Conservation (phyloP, 2,888 invertebrate species). For the Morinoia aosen region DNA sequence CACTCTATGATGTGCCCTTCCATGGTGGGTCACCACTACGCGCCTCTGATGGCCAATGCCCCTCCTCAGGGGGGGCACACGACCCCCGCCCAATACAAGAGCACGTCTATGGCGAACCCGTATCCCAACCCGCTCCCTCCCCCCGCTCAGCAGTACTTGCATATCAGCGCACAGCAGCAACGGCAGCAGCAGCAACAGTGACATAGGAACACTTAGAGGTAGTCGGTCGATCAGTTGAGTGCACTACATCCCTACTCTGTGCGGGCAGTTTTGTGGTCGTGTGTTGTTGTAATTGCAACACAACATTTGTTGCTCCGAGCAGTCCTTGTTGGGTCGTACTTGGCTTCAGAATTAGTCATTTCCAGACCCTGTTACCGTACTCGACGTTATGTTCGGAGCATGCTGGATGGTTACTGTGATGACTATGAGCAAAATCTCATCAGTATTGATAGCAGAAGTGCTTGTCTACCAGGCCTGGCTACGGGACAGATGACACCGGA, state of each 20-base stretch:
- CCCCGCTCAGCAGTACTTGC: slow-evolving; percentile 51
- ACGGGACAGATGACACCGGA: background rate
- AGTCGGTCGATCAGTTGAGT: slow-evolving; percentile 5
- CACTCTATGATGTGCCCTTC: background rate
- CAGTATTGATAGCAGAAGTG: background rate
- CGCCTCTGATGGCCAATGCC: slow-evolving; percentile 5
- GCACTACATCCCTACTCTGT: too few species aligned
- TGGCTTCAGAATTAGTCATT: background rate
- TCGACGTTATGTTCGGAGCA: background rate
- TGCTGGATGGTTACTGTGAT: background rate
- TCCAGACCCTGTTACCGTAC: too few species aligned
- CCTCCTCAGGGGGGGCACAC: slow-evolving; percentile 24
- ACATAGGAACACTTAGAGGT: slow-evolving; percentile 19
- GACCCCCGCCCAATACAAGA: slow-evolving; percentile 49
- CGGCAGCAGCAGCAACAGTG: slow-evolving; percentile 44
- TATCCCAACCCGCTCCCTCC: slow-evolving; percentile 17
- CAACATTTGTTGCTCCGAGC: background rate
- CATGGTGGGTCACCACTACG: slow-evolving; percentile 1
- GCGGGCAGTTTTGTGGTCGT: background rate
- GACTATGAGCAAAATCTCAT: background rate
- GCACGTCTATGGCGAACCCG: background rate
- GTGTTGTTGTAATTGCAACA: background rate
- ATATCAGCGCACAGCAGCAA: slow-evolving; percentile 31
- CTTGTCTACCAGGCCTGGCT: background rate
- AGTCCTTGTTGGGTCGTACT: background rate